Evolutionary conservation across 2,113 vertebrate species (phyloP).

Genomic region (Gallinago undulata): DNA sequence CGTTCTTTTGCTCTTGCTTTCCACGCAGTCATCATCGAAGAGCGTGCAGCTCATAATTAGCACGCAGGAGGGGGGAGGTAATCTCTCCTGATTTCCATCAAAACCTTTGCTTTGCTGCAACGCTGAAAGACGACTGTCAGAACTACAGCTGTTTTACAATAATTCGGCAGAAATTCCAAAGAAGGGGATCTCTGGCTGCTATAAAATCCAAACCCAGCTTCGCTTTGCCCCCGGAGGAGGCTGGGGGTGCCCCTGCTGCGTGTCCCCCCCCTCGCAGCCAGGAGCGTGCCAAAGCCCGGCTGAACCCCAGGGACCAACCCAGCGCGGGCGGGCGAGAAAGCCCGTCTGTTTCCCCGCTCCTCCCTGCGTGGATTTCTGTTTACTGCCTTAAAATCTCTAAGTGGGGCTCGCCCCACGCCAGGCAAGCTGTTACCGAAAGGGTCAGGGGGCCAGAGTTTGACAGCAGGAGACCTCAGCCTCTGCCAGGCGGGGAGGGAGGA

Average conservation of each 20-base stretch:
- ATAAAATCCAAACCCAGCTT: not conserved
- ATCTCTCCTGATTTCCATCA: not conserved
- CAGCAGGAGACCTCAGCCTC: not conserved
- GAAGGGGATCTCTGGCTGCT: not conserved
- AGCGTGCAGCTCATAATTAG: not conserved
- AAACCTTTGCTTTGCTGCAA: not conserved
- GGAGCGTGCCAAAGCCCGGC: rapidly evolving
- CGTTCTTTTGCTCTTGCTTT: not conserved
- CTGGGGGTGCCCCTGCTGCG: not conserved
- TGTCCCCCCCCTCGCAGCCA: not conserved
- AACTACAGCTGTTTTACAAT: not conserved
- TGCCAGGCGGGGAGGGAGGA: not conserved
- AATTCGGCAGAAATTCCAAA: constrained; percentile 7
- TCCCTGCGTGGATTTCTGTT: not conserved
- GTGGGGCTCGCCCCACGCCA: not conserved
- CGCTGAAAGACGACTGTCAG: not conserved
- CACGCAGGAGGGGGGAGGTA: not conserved
- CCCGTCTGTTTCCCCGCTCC: not conserved
- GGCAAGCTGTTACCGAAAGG: constrained; percentile 8
- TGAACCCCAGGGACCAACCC: not conserved
- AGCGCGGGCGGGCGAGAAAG: not conserved
- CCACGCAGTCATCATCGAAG: not conserved
- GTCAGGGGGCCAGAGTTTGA: constrained; percentile 28
- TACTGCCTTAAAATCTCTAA: not conserved
- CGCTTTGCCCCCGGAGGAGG: not conserved